Conservation (phyloP, 2,888 invertebrate genomes). For the Andrena chrysosceles region DNA sequence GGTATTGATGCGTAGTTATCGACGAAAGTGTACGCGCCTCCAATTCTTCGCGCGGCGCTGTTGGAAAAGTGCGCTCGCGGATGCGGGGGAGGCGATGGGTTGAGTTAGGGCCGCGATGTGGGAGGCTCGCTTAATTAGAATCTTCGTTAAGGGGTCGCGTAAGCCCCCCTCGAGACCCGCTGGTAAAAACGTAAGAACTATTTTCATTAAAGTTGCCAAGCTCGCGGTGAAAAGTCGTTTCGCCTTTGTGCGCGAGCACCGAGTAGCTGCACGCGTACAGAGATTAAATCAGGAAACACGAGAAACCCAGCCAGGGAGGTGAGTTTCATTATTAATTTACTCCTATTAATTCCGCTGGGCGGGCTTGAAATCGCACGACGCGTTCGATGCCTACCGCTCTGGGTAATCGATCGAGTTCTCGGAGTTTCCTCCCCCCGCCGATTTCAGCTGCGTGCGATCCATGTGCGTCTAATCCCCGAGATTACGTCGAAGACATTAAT, state of each 20-base stretch:
- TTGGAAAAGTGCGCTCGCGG: slow-evolving; percentile 4
- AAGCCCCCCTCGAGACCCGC: slow-evolving; percentile 69
- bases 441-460: slow-evolving; percentile 34
- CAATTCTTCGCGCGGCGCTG: slow-evolving; percentile 1
- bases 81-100: slow-evolving; percentile 28
- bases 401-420: slow-evolving; percentile 51
- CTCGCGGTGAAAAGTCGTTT: slow-evolving; percentile 73
- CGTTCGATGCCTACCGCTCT: slow-evolving; percentile 45
- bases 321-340: slow-evolving; percentile 71
- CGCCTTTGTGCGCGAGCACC: slow-evolving; percentile 67
- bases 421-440: slow-evolving; percentile 4
- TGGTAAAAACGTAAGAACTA: slow-evolving; percentile 81
- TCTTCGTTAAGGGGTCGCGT: slow-evolving; percentile 77
- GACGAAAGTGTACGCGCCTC: background rate
- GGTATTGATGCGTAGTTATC: slow-evolving; percentile 18
- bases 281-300: slow-evolving; percentile 68
- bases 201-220: slow-evolving; percentile 80
- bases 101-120: slow-evolving; percentile 24
- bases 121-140: slow-evolving; percentile 77
- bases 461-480: slow-evolving; percentile 33
- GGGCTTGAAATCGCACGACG: slow-evolving; percentile 44
- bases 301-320: slow-evolving; percentile 29
- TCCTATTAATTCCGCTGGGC: slow-evolving; percentile 63
- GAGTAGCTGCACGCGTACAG: slow-evolving; percentile 68
- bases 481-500: slow-evolving; percentile 49